Base-by-base conservation (phyloP, 2,888 invertebrate genomes). In the Meta bourneti region DNA sequence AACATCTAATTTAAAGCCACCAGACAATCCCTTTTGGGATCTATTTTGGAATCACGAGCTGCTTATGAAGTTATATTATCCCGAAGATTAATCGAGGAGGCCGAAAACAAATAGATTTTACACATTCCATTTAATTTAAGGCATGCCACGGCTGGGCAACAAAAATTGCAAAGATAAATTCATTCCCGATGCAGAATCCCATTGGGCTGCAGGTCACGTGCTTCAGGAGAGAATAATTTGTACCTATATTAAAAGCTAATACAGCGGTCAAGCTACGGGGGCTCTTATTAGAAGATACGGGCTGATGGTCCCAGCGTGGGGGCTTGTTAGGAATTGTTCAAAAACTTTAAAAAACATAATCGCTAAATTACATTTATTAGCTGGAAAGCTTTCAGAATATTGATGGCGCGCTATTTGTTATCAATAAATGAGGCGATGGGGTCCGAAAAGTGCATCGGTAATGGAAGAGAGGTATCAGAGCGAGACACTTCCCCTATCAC, bases 371-470 rank as follows among this genome's bases (percentile, higher is more conserved):
- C 82, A 88, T 88, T 82, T 78, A 88, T 88, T 88, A 84, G 71
- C 48, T 13, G 16, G 83, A 79, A 91, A 79, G 83, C 84, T 88
- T 83, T 87, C 88, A 79, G 88, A 91, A 87, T 91, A 91, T 87
- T 82, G 91, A 91, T 91, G 86, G 82, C 48, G 72, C n/a, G 78
- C 83, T 84, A 91, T 91, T 91, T 91, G 83, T 91, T 91, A 91
- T 78, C 91, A 88, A 91, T 91, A 91, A 91, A 91, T 88, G 88
- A 91, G 91, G 79, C 77, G 48, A 54, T 34, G 82, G 71, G 16
- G 16, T 82, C 75, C 52, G 82, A 70, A 77, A 52, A 70, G 52
- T 52, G 81, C 71, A 88, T 78, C 51, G 11, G 19, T 84, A 90
- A 90, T 89, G 83, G 83, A 77, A 19, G 5, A 71, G 20, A 88